A percentile compares a stretch with the other conserved stretches of the same genome.
Evolutionary conservation across 1,140 invertebrate species (phyloP).

Genomic region (Capitella teleta): DNA sequence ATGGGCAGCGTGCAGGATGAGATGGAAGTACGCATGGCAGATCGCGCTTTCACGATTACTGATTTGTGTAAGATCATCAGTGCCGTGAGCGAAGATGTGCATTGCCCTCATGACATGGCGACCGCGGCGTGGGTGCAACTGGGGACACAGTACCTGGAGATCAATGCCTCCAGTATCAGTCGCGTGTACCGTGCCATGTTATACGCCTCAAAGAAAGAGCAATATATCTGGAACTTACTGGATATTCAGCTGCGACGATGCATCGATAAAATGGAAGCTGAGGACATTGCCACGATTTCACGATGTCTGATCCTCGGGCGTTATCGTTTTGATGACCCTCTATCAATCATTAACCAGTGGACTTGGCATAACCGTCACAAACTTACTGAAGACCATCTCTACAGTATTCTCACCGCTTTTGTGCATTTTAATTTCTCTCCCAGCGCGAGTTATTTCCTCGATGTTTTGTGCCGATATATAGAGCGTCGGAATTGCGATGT

Average conservation of each 20-base stretch:
- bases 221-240: conserved; percentile 51
- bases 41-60: conserved; percentile 50
- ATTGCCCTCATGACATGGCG: conserved; percentile 38
- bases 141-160: conserved; percentile 47
- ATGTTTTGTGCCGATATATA: conserved; percentile 52
- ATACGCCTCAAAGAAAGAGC: conserved; percentile 14
- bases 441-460: no score
- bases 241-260: conserved; percentile 50
- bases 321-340: conserved; percentile 37
- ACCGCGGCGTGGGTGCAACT: conserved; percentile 62
- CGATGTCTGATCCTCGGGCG: conserved; percentile 34
- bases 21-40: conserved; percentile 25
- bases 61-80: conserved; percentile 52
- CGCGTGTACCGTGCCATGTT: not conserved
- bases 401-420: conserved; percentile 44
- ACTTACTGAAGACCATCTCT: conserved; percentile 49
- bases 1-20: conserved; percentile 16
- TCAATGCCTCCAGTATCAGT: conserved; percentile 50
- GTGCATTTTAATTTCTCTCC: conserved; percentile 23
- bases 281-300: conserved; percentile 50
- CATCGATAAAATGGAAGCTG: conserved; percentile 49
- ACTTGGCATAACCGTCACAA: conserved; percentile 51
- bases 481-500: conserved; percentile 40
- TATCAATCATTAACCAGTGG: conserved; percentile 50
- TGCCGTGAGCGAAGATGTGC: conserved; percentile 24